Conservation (phyloP, 2,797 vertebrate species). For the Hephaestus fuliginosus region DNA sequence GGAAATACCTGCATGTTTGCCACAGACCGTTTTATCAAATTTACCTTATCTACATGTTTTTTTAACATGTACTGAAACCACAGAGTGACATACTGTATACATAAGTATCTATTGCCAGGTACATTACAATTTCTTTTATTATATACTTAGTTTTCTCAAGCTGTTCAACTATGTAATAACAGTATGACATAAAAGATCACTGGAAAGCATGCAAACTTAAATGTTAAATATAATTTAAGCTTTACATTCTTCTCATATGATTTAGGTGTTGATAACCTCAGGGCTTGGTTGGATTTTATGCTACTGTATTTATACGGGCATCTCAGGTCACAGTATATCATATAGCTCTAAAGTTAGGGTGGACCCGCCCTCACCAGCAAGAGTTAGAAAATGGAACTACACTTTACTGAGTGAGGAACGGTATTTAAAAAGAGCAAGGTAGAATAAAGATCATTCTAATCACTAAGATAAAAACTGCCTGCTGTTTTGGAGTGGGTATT, state of each 20-base stretch:
- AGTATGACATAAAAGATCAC: not conserved
- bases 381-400: conserved; percentile 35
- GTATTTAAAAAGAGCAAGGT: conserved; percentile 7
- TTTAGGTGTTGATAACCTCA: conserved; percentile 35
- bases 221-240: conserved; percentile 11
- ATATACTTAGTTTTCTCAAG: not conserved
- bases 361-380: conserved; percentile 19
- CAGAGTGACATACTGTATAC: conserved; percentile 44
- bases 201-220: conserved; percentile 5
- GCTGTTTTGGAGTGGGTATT: not conserved
- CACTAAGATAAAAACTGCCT: not conserved
- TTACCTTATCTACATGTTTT: conserved; percentile 41
- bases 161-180: not conserved
- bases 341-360: conserved; percentile 78
- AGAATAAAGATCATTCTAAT: not conserved
- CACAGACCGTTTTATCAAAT: conserved; percentile 64
- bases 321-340: conserved; percentile 75
- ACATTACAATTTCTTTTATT: not conserved
- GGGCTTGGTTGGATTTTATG: conserved; percentile 59
- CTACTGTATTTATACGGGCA: conserved; percentile 63
- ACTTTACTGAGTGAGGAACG: conserved; percentile 16
- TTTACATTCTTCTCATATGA: conserved; percentile 25
- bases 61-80: conserved; percentile 68
- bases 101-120: conserved; percentile 6
- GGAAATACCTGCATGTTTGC: conserved; percentile 79